Base-by-base conservation (phyloP, 1,140 invertebrate genomes). In the Trichomalopsis sarcophagae region DNA sequence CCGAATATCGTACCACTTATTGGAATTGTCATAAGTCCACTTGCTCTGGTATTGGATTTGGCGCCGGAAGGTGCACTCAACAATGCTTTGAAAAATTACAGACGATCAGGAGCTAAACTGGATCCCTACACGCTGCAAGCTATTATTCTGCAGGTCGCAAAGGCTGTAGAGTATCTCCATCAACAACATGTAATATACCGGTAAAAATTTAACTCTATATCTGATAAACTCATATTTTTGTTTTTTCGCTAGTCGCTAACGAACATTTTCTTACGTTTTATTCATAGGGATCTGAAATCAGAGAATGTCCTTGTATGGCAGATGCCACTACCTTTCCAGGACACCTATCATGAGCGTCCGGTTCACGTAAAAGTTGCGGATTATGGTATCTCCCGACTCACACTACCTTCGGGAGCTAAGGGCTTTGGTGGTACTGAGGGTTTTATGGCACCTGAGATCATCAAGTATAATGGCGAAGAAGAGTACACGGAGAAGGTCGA, bases 401-500 rank as follows among this genome's bases (percentile, higher is more conserved):
- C 97, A 0, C 94, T 97, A 80, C 97, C 98, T 13, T 97, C 97
- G 21, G 97, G 98, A 27, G 98, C 98, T 0, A 99, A 99, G 92
- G 99, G 99, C 9, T 99, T 99, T 94, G 99, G 98, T 13, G 99
- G 98, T 1, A 98, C 98, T 0, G 97, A 98, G 92, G 98, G 98
- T 1, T 99, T 99, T 91, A 99, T 99, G 97, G 99, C 99, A 14
- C 99, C 99, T 0, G 99, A 99, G 94, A 99, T 99, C 85, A 98
- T 99, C 93, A 95, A 97, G 76, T 99, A 98, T 92, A 99, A 99
- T 92, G 99, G 99, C 0, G 99, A 99, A 92, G 98, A 99, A 92
- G 98, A 99, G 88, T 99, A 99, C 89, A 99, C 98, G 0, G 98
- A 99, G 91, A 99, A 99, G 94, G 98, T 99, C 21, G 99, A 99